Evolutionary conservation across 2,888 invertebrate genomes (phyloP).

Genomic region (Rhorus exstirpatorius): DNA sequence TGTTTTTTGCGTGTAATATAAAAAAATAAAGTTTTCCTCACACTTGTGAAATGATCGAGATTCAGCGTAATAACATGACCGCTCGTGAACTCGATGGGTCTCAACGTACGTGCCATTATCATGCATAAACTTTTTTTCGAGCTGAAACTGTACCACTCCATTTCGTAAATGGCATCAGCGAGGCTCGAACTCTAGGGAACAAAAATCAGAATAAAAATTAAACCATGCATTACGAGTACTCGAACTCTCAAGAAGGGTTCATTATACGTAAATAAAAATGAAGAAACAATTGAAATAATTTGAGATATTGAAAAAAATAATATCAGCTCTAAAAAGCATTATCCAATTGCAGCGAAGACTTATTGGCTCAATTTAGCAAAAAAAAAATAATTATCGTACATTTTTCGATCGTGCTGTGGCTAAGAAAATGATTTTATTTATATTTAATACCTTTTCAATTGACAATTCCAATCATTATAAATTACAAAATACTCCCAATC

Average conservation of each 20-base stretch:
- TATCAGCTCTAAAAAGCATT: too few species aligned
- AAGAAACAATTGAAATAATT: neutral
- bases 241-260: too few species aligned
- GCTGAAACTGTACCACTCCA: slow-evolving; percentile 69
- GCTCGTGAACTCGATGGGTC: slow-evolving; percentile 66
- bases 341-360: too few species aligned
- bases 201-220: too few species aligned
- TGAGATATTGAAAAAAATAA: neutral
- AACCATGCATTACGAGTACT: too few species aligned
- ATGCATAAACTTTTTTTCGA: slow-evolving; percentile 59
- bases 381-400: too few species aligned
- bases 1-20: too few species aligned
- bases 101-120: slow-evolving; percentile 64
- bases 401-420: too few species aligned
- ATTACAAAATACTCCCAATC: too few species aligned
- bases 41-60: slow-evolving; percentile 70
- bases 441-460: too few species aligned
- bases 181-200: slow-evolving; percentile 73
- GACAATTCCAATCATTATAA: neutral
- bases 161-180: slow-evolving; percentile 64
- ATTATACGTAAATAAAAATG: neutral
- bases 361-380: too few species aligned
- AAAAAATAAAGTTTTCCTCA: slow-evolving; percentile 40
- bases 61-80: slow-evolving; percentile 68
- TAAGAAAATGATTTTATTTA: too few species aligned